These are phyloP conservation scores for Nautilus pompilius DNA, from an alignment of 1,140 invertebrate species.

Conservation along the genomic window DNA sequence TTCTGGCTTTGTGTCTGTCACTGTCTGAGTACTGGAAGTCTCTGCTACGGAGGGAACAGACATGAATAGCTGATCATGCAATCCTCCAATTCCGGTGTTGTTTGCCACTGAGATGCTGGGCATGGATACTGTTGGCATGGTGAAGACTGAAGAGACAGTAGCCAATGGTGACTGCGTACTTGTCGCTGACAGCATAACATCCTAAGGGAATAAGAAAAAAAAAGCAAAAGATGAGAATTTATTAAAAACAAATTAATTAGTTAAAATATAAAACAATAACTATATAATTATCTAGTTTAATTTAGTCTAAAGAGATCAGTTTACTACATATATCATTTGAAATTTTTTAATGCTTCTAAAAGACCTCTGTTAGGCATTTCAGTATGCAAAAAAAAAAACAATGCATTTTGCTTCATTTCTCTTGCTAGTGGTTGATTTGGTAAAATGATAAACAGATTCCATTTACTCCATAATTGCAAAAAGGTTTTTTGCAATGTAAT, in stretches of 20 bases:
- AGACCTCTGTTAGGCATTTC: neutral
- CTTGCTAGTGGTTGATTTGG: no score
- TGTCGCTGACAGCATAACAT: conserved; percentile 54
- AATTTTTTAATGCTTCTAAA: no score
- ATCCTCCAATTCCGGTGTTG: conserved; percentile 20
- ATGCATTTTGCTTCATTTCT: neutral
- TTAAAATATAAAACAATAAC: neutral
- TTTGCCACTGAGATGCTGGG: conserved; percentile 37
- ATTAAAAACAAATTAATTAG: neutral
- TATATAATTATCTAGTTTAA: no score
- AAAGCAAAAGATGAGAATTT: neutral
- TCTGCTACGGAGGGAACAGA: conserved; percentile 37
- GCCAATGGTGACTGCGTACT: conserved; percentile 50
- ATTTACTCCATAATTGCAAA: no score
- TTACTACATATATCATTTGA: no score
- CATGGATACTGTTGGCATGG: conserved; percentile 49
- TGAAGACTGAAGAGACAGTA: conserved; percentile 46
- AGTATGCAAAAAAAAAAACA: neutral
- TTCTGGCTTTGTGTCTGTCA: conserved; percentile 23
- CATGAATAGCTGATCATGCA: conserved; percentile 47
- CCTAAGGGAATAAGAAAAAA: conserved; percentile 31
- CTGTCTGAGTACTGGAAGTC: conserved; percentile 24
- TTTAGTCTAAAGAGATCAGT: no score
- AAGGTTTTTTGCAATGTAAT: no score
- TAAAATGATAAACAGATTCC: no score